phyloP scores from a whole-genome alignment of 2,888 invertebrate genomes.

The Drosophila longiperda region DNA sequence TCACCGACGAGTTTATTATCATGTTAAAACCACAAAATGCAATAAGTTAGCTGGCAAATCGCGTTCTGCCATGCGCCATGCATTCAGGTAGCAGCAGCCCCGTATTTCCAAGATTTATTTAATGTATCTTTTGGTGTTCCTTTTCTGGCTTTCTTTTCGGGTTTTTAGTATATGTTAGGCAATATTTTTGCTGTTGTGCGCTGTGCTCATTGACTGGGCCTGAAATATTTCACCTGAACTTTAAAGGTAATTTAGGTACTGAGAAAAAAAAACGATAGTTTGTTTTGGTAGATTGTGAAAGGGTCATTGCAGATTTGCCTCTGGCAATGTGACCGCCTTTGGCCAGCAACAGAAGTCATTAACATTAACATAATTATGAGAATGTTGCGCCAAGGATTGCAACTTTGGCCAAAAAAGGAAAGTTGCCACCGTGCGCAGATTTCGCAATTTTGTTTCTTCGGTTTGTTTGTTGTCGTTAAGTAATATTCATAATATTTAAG shows the following conservation, averaged over 20 bases:
- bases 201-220: slow-evolving; percentile 33
- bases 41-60: slow-evolving; percentile 68
- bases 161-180: not conserved
- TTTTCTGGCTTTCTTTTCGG: slow-evolving; percentile 8
- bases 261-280: not conserved
- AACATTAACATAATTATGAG: slow-evolving; percentile 66
- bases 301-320: slow-evolving; percentile 1
- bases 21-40: slow-evolving; percentile 70
- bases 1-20: slow-evolving; percentile 65
- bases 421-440: slow-evolving; percentile 8
- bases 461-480: slow-evolving; percentile 11
- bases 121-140: slow-evolving; percentile 31
- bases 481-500: slow-evolving; percentile 61
- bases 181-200: not conserved
- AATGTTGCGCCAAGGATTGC: slow-evolving; percentile 21
- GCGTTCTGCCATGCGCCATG: slow-evolving; percentile 30
- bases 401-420: slow-evolving; percentile 25
- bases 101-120: slow-evolving; percentile 69
- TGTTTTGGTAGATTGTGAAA: not conserved
- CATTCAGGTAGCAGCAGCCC: slow-evolving; percentile 30
- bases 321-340: slow-evolving; percentile 38
- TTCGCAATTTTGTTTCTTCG: slow-evolving; percentile 29
- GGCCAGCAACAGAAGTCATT: slow-evolving; percentile 50
- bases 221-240: slow-evolving; percentile 20
- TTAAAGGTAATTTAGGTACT: slow-evolving; percentile 11